These are phyloP conservation scores for Scrobipalpa atriplicella DNA, from an alignment of 2,888 invertebrate genomes.

Conservation along the genomic window DNA sequence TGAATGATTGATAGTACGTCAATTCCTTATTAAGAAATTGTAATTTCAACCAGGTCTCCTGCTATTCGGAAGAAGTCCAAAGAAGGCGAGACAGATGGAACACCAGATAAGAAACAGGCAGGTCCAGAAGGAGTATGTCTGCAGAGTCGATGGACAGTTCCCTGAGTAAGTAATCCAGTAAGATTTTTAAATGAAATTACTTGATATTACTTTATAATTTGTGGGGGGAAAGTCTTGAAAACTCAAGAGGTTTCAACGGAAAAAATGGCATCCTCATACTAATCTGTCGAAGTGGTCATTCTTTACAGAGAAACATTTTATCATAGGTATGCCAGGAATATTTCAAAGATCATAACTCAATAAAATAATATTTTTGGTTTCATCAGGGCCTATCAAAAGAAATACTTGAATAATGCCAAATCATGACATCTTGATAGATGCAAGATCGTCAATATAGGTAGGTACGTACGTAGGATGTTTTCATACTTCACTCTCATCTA, in stretches of 20 bases:
- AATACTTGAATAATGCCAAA: background rate
- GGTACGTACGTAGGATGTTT: background rate
- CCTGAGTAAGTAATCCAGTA: constrained; percentile 87
- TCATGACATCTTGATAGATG: background rate
- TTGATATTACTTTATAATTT: no score
- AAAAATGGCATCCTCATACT: no score
- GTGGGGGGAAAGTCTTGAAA: no score
- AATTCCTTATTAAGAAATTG: no score
- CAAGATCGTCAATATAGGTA: background rate
- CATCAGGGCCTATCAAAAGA: background rate
- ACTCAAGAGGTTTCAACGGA: no score
- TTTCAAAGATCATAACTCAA: no score
- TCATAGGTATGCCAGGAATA: no score
- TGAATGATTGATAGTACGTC: no score
- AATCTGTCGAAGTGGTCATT: no score
- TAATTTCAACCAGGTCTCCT: constrained; percentile 84
- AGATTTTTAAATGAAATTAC: no score
- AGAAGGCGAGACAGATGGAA: constrained; percentile 97
- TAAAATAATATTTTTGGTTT: constrained; percentile 10
- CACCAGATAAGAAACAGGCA: constrained; percentile 96
- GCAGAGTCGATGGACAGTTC: constrained; percentile 96
- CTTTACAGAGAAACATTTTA: no score
- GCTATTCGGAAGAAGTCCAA: constrained; percentile 95
- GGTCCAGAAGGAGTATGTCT: constrained; percentile 97
- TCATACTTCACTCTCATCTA: background rate